Evolutionary conservation across 2,888 invertebrate species (phyloP).

Genomic region (Tholera decimalis): DNA sequence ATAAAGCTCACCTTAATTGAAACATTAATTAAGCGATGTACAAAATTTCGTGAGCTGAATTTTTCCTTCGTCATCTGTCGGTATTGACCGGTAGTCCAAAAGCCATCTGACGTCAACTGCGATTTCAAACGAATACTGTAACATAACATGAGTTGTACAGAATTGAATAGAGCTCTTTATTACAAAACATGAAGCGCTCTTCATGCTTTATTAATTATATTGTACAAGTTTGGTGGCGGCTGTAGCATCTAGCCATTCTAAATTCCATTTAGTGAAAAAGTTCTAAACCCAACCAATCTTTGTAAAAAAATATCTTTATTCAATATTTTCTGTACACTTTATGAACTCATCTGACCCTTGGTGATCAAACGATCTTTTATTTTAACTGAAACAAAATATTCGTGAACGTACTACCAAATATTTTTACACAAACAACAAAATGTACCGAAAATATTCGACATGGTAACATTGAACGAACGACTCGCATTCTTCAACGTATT

Average conservation of each 20-base stretch:
- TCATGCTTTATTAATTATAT: slow-evolving; percentile 5
- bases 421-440: slow-evolving; percentile 64
- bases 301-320: neutral
- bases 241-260: neutral
- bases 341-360: slow-evolving; percentile 1
- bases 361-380: slow-evolving; percentile 36
- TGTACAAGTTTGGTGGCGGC: neutral
- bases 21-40: slow-evolving; percentile 1
- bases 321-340: slow-evolving; percentile 16
- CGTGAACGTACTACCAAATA: slow-evolving; percentile 47
- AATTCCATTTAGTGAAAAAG: neutral
- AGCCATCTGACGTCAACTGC: slow-evolving; percentile 16
- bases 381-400: slow-evolving; percentile 49
- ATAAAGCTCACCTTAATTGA: neutral
- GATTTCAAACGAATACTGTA: slow-evolving; percentile 2
- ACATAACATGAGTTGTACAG: neutral
- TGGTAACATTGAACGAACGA: slow-evolving; percentile 69
- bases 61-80: slow-evolving; percentile 8
- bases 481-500: slow-evolving; percentile 70
- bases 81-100: slow-evolving; percentile 25
- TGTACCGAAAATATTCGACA: slow-evolving; percentile 66
- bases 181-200: neutral
- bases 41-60: neutral
- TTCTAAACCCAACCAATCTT: neutral
- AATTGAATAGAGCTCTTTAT: neutral